These are phyloP conservation scores for Mnemiopsis leidyi DNA, from an alignment of 37 sponge, comb jelly and placozoan genomes.

Conservation along the genomic window DNA sequence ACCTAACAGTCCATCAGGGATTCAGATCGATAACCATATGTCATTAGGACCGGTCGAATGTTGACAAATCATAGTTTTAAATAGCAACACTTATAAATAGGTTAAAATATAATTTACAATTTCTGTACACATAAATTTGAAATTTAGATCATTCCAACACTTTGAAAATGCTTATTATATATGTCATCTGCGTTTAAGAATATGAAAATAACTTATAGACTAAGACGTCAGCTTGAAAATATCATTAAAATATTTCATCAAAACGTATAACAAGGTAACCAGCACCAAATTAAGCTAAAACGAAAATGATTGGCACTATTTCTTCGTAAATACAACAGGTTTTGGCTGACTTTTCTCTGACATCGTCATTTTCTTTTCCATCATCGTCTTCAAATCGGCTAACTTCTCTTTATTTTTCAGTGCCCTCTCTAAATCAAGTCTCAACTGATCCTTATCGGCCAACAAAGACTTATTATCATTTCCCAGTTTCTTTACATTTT, in stretches of 20 bases:
- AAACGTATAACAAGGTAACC: not conserved
- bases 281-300: not conserved
- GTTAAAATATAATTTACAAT: not conserved
- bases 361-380: conserved; percentile 20
- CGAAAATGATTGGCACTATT: not conserved
- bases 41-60: no score
- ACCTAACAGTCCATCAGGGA: no score
- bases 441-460: conserved; percentile 10
- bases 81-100: not conserved
- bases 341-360: conserved; percentile 25
- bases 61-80: not conserved
- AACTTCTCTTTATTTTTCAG: conserved; percentile 43
- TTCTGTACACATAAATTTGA: not conserved
- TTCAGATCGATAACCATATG: no score
- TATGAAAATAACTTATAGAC: no score
- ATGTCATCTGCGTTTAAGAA: not conserved
- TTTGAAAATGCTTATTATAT: not conserved
- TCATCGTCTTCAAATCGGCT: not conserved
- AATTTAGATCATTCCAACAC: not conserved
- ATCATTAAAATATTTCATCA: not conserved
- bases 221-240: not conserved
- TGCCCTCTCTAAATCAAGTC: conserved; percentile 20
- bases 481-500: not conserved
- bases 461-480: not conserved
- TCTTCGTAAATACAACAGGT: conserved; percentile 17